A percentile compares a stretch with the other conserved stretches of the same genome.
Evolutionary conservation across 35 echinoderm and acorn worm species (phyloP).

Genomic region (Stichopus chloronotus): DNA sequence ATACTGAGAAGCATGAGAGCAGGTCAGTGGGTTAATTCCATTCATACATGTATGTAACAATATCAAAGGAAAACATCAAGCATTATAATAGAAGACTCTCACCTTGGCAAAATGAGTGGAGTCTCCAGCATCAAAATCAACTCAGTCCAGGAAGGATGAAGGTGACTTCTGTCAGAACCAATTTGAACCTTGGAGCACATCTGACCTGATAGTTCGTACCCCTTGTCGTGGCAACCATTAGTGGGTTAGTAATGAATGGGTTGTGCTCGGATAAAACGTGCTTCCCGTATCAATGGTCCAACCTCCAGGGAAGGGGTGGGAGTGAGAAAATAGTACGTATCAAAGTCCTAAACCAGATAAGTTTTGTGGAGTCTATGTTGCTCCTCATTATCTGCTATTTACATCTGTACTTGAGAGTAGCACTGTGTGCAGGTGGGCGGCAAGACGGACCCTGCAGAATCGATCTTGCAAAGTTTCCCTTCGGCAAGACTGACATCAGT

Average conservation of each 20-base stretch:
- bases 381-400: conserved; percentile 3
- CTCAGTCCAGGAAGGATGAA: not conserved
- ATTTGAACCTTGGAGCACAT: not conserved
- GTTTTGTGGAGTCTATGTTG: too few species aligned
- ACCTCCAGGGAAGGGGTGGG: conserved; percentile 1
- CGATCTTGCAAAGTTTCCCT: too few species aligned
- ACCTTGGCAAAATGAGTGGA: not conserved
- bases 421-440: conserved; percentile 2
- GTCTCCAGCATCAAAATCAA: not conserved
- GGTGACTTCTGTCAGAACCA: not conserved
- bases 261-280: conserved; percentile 17
- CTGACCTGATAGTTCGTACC: not conserved
- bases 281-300: not conserved
- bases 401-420: conserved; percentile 11
- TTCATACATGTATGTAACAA: not conserved
- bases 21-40: not conserved
- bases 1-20: not conserved
- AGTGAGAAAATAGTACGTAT: conserved; percentile 10
- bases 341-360: conserved; percentile 18
- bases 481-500: not conserved
- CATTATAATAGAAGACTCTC: not conserved
- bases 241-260: not conserved
- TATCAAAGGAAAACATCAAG: not conserved
- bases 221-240: not conserved
- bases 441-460: too few species aligned